phyloP scores from a whole-genome alignment of 2,797 vertebrate genomes.

The Eidolon dupreanum region DNA sequence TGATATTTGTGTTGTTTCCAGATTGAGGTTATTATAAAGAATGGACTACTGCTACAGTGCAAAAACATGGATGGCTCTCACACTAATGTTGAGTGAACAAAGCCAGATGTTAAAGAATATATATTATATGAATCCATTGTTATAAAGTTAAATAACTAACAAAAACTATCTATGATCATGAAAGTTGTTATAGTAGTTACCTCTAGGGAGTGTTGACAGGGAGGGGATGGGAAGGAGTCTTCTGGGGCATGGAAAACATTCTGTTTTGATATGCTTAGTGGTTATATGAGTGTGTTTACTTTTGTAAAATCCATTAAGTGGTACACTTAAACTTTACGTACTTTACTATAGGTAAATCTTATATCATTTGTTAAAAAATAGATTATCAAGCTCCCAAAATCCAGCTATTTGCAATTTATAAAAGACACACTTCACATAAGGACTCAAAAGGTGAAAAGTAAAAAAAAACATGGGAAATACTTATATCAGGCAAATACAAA shows the following conservation, averaged over 20 bases:
- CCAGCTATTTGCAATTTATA: background rate
- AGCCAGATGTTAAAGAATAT: background rate
- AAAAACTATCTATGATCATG: background rate
- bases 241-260: background rate
- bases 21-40: background rate
- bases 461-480: background rate
- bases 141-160: background rate
- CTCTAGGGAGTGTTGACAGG: background rate
- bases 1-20: background rate
- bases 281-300: background rate
- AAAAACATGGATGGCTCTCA: background rate
- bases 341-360: background rate
- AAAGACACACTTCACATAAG: background rate
- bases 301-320: constrained; percentile 1
- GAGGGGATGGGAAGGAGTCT: background rate
- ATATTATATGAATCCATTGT: background rate
- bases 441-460: background rate
- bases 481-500: background rate
- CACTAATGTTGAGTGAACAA: background rate
- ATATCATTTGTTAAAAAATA: background rate
- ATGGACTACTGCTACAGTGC: background rate
- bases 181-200: background rate
- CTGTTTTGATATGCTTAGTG: background rate
- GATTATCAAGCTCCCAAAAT: background rate
- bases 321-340: background rate